A percentile compares a stretch with the other conserved stretches of the same genome.
Evolutionary conservation across 2,797 vertebrate species (phyloP).

Genomic region (Micromesistius poutassou): DNA sequence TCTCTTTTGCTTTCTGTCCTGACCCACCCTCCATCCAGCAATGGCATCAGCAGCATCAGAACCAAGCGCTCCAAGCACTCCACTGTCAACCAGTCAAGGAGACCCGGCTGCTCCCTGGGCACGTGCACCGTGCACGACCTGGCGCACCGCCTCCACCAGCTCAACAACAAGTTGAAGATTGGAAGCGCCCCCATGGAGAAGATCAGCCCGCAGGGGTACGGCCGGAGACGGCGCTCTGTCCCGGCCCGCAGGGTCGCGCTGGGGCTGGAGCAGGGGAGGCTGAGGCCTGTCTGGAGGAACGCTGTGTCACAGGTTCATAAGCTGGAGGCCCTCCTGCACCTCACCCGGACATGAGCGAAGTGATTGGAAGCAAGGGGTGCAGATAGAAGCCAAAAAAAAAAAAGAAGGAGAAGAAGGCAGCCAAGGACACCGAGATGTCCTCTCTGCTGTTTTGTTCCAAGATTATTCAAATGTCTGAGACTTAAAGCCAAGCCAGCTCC

Average conservation of each 20-base stretch:
- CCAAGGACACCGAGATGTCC: slow-evolving; percentile 31
- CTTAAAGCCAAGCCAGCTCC: slow-evolving; percentile 65
- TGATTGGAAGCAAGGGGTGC: slow-evolving; percentile 40
- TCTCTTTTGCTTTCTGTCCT: slow-evolving; percentile 16
- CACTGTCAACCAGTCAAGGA: slow-evolving; percentile 67
- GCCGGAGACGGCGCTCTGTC: slow-evolving; percentile 81
- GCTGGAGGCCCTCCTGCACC: slow-evolving; percentile 66
- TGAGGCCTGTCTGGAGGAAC: slow-evolving; percentile 67
- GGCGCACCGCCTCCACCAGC: slow-evolving; percentile 82
- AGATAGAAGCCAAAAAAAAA: slow-evolving; percentile 35
- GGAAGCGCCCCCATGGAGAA: slow-evolving; percentile 77
- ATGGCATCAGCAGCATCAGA: slow-evolving; percentile 72
- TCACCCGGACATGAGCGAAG: slow-evolving; percentile 70
- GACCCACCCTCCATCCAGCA: slow-evolving; percentile 52
- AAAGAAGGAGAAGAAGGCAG: slow-evolving; percentile 2
- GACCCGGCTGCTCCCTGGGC: slow-evolving; percentile 81
- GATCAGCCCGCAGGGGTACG: slow-evolving; percentile 89
- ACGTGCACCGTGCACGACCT: slow-evolving; percentile 90
- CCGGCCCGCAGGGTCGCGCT: slow-evolving; percentile 58
- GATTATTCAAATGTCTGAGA: slow-evolving; percentile 70
- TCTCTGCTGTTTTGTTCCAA: slow-evolving; percentile 56
- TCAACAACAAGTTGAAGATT: slow-evolving; percentile 80
- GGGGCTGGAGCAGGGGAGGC: slow-evolving; percentile 49
- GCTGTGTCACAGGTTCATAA: slow-evolving; percentile 65
- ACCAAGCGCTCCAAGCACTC: slow-evolving; percentile 85